Evolutionary conservation across 2,113 vertebrate genomes (phyloP).

Genomic region (Plestiodon gilberti): DNA sequence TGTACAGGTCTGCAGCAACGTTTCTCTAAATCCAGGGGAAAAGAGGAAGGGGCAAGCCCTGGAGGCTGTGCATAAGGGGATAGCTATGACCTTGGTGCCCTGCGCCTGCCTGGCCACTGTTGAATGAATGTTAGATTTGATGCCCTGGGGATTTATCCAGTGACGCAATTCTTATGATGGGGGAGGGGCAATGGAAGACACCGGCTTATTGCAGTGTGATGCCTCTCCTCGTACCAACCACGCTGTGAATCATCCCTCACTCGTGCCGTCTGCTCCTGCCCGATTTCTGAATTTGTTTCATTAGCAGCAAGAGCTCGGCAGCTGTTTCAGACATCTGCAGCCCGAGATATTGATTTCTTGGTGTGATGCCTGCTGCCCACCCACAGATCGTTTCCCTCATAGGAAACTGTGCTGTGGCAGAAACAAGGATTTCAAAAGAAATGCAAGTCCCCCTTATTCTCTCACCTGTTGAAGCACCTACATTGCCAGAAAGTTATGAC

Average conservation of each 20-base stretch:
- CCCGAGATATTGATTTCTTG: constrained; percentile 41
- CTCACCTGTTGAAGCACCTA: not conserved
- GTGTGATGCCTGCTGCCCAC: constrained; percentile 43
- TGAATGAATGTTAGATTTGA: not conserved
- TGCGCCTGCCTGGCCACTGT: not conserved
- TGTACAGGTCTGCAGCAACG: no score
- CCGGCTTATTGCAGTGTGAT: accelerated
- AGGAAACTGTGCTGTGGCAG: constrained; percentile 33
- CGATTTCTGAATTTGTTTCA: constrained; percentile 13
- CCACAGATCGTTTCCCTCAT: constrained; percentile 21
- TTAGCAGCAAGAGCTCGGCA: constrained; percentile 4
- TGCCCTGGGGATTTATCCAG: not conserved
- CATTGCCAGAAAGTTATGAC: not conserved
- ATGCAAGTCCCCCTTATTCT: constrained; percentile 48
- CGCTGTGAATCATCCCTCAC: constrained; percentile 8
- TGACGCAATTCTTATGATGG: not conserved
- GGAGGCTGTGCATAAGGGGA: no score
- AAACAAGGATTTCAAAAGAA: constrained; percentile 5
- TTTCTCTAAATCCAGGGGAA: no score
- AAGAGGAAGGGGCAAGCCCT: no score
- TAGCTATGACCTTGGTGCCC: not conserved
- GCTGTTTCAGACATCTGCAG: constrained; percentile 35
- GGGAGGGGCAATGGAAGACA: not conserved
- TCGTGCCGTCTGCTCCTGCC: constrained; percentile 11
- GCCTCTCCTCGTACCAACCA: not conserved